These are phyloP conservation scores for Epinephelus cyanopodus DNA, from an alignment of 2,113 vertebrate species.

Conservation along the genomic window DNA sequence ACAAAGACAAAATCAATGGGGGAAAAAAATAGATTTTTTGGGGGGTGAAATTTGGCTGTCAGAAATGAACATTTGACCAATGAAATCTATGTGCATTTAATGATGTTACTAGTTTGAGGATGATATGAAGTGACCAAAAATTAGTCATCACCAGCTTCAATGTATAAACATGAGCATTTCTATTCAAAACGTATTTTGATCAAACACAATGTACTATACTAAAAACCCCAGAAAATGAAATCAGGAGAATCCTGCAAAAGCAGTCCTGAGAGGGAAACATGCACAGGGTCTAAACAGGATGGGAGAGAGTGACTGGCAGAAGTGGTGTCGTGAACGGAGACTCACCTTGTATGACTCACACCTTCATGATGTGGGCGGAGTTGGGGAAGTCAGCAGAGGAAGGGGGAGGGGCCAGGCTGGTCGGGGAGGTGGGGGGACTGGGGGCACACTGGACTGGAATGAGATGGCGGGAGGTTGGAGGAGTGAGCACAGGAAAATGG, in stretches of 20 bases:
- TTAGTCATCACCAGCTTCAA: not conserved
- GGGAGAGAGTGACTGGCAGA: not conserved
- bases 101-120: not conserved
- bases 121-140: not conserved
- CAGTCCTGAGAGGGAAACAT: not conserved
- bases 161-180: not conserved
- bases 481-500: slow-evolving; percentile 63
- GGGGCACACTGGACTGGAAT: slow-evolving; percentile 91
- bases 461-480: slow-evolving; percentile 66
- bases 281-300: not conserved
- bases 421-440: slow-evolving; percentile 91
- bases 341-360: slow-evolving; percentile 93
- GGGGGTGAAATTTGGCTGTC: not conserved
- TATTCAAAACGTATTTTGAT: not conserved
- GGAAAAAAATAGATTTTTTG: no score
- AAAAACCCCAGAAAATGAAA: not conserved
- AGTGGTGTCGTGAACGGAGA: slow-evolving; percentile 42
- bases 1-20: not conserved
- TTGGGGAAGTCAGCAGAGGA: slow-evolving; percentile 88
- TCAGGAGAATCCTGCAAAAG: not conserved
- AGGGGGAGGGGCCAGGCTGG: slow-evolving; percentile 90
- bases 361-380: slow-evolving; percentile 92
- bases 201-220: not conserved
- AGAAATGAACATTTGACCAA: not conserved
- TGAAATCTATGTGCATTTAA: not conserved